These are phyloP conservation scores for Pelobates fuscus DNA, from an alignment of 2,113 vertebrate species.

Conservation along the genomic window DNA sequence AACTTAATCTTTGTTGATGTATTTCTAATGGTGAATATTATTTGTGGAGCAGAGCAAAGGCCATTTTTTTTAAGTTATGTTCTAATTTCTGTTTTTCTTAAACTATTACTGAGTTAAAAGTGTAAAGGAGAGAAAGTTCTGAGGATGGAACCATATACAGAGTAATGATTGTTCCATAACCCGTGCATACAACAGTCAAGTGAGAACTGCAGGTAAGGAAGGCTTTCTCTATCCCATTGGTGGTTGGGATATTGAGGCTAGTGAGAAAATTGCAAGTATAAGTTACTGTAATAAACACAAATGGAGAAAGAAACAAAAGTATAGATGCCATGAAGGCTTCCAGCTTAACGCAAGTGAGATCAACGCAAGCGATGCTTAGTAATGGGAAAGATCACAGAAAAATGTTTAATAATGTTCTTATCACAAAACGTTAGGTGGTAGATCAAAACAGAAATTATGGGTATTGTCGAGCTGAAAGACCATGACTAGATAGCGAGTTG, in stretches of 20 bases:
- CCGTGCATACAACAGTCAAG: constrained; percentile 9
- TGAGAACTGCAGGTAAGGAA: too few relatives aligned
- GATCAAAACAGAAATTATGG: background rate
- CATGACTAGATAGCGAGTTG: constrained; percentile 1
- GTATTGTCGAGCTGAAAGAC: background rate
- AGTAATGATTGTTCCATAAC: constrained; percentile 12
- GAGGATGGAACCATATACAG: constrained; percentile 5
- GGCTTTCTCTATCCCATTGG: background rate
- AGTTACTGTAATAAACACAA: constrained; percentile 10
- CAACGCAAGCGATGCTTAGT: constrained; percentile 48
- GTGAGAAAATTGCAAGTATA: background rate
- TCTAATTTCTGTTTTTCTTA: constrained; percentile 11
- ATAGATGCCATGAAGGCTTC: constrained; percentile 14
- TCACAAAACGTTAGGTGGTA: background rate
- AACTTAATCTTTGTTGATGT: too few relatives aligned
- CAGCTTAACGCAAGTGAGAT: constrained; percentile 20
- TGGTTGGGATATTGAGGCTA: constrained; percentile 1
- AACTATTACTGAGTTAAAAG: constrained; percentile 1
- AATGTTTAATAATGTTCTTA: constrained; percentile 13
- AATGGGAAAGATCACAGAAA: constrained; percentile 31
- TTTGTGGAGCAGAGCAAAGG: too few relatives aligned
- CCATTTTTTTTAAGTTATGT: too few relatives aligned
- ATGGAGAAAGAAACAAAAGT: constrained; percentile 35
- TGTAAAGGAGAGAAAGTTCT: background rate
- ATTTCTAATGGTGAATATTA: too few relatives aligned